Conservation (phyloP, 1,140 invertebrate species). For the Caerostris extrusa region DNA sequence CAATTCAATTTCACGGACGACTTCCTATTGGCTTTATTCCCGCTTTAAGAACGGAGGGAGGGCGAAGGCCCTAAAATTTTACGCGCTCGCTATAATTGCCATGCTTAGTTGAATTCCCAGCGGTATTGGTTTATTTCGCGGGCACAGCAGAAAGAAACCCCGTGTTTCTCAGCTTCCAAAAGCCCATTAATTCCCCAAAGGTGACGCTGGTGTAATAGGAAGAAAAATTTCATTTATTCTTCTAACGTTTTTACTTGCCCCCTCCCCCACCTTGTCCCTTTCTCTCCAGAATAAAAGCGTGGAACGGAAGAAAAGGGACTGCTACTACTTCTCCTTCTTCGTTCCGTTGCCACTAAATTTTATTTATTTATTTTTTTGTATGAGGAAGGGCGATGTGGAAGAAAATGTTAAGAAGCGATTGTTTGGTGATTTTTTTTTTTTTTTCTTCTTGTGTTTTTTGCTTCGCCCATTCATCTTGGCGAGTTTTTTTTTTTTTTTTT, state of each 20-base stretch:
- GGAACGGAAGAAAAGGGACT: slow-evolving; percentile 60
- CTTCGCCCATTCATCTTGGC: slow-evolving; percentile 1
- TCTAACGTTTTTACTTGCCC: slow-evolving; percentile 67
- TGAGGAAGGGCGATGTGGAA: slow-evolving; percentile 30
- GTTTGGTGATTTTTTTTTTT: slow-evolving; percentile 59
- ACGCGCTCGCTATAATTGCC: slow-evolving; percentile 77
- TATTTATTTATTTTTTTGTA: slow-evolving; percentile 71
- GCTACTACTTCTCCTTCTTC: slow-evolving; percentile 49
- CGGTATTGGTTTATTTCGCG: slow-evolving; percentile 76
- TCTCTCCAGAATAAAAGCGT: slow-evolving; percentile 55
- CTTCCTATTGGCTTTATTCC: slow-evolving; percentile 73
- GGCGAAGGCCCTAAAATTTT: slow-evolving; percentile 74
- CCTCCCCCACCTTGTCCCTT: background rate
- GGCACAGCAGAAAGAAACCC: slow-evolving; percentile 15
- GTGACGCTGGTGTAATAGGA: slow-evolving; percentile 75
- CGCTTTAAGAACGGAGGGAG: slow-evolving; percentile 18
- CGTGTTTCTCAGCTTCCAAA: slow-evolving; percentile 72
- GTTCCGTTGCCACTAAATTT: slow-evolving; percentile 58
- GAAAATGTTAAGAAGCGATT: slow-evolving; percentile 70
- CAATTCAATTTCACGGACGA: slow-evolving; percentile 76
- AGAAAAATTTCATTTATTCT: slow-evolving; percentile 77
- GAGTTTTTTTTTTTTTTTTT: slow-evolving; percentile 40
- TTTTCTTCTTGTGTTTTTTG: slow-evolving; percentile 18
- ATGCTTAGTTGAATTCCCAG: slow-evolving; percentile 76
- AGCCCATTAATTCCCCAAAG: slow-evolving; percentile 76